Conservation (phyloP, 2,797 vertebrate genomes). For the Clarias fuscus region DNA sequence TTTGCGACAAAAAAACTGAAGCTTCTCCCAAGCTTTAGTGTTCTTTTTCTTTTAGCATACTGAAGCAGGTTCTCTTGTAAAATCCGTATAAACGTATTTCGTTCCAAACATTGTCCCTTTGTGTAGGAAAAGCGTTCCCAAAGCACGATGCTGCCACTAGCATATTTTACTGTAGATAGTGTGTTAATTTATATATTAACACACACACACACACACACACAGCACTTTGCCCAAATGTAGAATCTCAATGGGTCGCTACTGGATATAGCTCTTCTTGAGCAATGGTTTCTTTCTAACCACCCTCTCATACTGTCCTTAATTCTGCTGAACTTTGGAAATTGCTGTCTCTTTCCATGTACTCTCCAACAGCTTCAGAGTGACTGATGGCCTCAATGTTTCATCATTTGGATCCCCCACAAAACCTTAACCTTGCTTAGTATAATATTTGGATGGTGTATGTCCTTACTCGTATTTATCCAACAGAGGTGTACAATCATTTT, state of each 20-base stretch:
- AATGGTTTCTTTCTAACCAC: not conserved
- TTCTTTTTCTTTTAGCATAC: not conserved
- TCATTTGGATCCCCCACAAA: not conserved
- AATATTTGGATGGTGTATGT: not conserved
- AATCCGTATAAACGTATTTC: not conserved
- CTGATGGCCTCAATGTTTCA: not conserved
- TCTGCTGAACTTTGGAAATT: not conserved
- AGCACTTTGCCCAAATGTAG: not conserved
- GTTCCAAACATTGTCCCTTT: not conserved
- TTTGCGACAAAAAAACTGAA: not conserved
- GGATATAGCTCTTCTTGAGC: not conserved
- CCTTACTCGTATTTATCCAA: not conserved
- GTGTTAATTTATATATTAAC: not conserved
- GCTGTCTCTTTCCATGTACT: not conserved
- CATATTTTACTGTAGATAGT: not conserved
- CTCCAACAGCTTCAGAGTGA: not conserved
- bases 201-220: not conserved
- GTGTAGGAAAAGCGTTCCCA: not conserved
- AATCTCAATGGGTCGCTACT: not conserved
- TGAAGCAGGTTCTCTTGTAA: not conserved
- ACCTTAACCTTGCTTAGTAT: too few relatives aligned
- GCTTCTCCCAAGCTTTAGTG: not conserved
- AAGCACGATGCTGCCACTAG: not conserved
- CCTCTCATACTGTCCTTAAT: not conserved
- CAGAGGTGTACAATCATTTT: not conserved